phyloP scores from a whole-genome alignment of 2,797 vertebrate genomes.

The Centropyge bicolor region DNA sequence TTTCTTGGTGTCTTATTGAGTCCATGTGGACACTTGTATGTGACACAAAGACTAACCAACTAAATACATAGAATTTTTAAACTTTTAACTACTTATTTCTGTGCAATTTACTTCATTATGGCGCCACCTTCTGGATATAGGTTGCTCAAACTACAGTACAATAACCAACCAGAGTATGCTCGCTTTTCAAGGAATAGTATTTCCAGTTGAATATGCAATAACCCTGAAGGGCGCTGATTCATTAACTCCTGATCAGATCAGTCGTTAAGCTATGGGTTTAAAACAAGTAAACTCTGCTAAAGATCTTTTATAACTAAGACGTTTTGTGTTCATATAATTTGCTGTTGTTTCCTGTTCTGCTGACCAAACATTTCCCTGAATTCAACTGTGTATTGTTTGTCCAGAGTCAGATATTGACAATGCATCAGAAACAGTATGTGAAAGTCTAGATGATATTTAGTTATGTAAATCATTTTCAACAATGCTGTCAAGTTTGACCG shows the following conservation, averaged over 20 bases:
- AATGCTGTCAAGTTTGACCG: no score
- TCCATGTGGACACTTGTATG: not conserved
- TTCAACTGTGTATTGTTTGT: not conserved
- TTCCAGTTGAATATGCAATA: not conserved
- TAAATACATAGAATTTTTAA: not conserved
- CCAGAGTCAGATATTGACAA: not conserved
- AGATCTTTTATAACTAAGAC: not conserved
- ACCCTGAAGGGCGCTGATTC: not conserved
- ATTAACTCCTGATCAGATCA: not conserved
- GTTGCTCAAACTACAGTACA: not conserved
- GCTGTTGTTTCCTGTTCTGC: not conserved
- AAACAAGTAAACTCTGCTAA: not conserved
- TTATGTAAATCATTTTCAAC: no score
- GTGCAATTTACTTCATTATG: not conserved
- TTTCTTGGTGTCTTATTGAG: not conserved
- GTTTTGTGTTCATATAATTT: not conserved
- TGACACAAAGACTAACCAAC: not conserved
- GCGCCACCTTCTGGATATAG: constrained; percentile 55
- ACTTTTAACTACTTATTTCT: not conserved
- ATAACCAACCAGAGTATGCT: not conserved
- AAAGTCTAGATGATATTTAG: not conserved
- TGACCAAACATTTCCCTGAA: not conserved
- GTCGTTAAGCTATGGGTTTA: not conserved
- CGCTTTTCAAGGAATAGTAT: not conserved
- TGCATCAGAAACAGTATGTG: not conserved